Evolutionary conservation across 2,888 invertebrate genomes (phyloP).

Genomic region (Minunthozetes semirufus): DNA sequence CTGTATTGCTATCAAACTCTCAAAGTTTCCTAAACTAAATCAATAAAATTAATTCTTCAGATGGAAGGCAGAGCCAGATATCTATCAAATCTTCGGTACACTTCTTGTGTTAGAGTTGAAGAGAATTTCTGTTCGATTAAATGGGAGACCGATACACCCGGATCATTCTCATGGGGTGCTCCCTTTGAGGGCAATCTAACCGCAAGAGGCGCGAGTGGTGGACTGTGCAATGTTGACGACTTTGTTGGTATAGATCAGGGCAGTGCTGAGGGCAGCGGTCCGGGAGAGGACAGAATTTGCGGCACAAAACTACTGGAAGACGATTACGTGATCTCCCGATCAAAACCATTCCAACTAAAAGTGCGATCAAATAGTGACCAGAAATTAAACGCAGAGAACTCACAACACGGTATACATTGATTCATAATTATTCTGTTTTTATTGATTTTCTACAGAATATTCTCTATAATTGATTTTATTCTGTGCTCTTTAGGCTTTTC

Average conservation of each 20-base stretch:
- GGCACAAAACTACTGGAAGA: slow-evolving; percentile 38
- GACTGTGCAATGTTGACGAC: slow-evolving; percentile 40
- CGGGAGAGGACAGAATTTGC: slow-evolving; percentile 41
- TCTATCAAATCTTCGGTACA: slow-evolving; percentile 43
- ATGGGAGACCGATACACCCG: slow-evolving; percentile 42
- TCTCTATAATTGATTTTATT: background rate
- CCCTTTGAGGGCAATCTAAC: slow-evolving; percentile 38
- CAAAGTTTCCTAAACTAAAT: background rate
- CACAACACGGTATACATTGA: slow-evolving; percentile 40
- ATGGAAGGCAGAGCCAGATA: slow-evolving; percentile 42
- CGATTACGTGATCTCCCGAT: slow-evolving; percentile 38
- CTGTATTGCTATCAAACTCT: background rate
- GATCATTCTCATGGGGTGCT: slow-evolving; percentile 42
- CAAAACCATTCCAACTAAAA: slow-evolving; percentile 43
- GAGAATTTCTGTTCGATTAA: slow-evolving; percentile 44
- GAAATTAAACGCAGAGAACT: slow-evolving; percentile 40
- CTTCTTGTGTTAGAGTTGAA: slow-evolving; percentile 43
- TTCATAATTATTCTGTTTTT: background rate
- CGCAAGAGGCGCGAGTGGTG: slow-evolving; percentile 36
- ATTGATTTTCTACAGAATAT: background rate
- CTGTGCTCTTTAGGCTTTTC: slow-evolving; percentile 39
- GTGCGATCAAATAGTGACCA: slow-evolving; percentile 42
- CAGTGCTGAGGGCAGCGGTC: slow-evolving; percentile 37
- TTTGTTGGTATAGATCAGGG: slow-evolving; percentile 41
- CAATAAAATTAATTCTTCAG: background rate